Conservation (phyloP, 2,113 vertebrate genomes). For the Panurus biarmicus region DNA sequence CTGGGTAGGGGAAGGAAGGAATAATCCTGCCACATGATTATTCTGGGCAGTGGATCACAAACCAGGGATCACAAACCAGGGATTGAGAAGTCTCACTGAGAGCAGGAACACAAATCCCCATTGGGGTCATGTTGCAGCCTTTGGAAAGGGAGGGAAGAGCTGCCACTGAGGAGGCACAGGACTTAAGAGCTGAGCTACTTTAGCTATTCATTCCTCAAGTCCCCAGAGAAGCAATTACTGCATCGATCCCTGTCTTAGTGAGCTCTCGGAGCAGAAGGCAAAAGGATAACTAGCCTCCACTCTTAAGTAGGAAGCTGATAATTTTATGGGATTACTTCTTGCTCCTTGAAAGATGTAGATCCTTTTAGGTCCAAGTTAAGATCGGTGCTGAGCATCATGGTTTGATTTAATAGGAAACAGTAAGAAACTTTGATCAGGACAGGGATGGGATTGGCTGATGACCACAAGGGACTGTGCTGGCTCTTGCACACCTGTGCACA, state of each 20-base stretch:
- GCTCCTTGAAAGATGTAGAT: slow-evolving; percentile 25
- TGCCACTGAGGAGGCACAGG: not conserved
- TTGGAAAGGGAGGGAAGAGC: not conserved
- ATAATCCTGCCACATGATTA: fast-evolving
- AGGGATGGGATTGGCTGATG: not conserved
- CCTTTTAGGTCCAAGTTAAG: not conserved
- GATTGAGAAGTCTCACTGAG: fast-evolving
- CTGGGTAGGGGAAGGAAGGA: not conserved
- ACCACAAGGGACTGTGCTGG: not conserved
- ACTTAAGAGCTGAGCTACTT: not conserved
- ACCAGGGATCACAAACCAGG: too few relatives aligned
- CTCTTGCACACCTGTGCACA: not conserved
- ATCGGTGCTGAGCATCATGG: not conserved
- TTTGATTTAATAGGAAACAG: not conserved
- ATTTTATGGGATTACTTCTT: slow-evolving; percentile 40
- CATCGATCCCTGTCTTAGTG: not conserved
- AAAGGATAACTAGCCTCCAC: slow-evolving; percentile 8
- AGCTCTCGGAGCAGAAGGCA: not conserved
- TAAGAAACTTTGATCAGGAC: not conserved
- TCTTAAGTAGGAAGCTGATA: slow-evolving; percentile 47
- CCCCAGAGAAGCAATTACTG: slow-evolving; percentile 2
- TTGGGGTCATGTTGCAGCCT: not conserved
- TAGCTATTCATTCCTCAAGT: not conserved
- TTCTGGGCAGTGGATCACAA: not conserved
- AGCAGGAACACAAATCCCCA: fast-evolving